phyloP scores from a whole-genome alignment of 2,888 invertebrate species.

The Drosophila kambysellisi region DNA sequence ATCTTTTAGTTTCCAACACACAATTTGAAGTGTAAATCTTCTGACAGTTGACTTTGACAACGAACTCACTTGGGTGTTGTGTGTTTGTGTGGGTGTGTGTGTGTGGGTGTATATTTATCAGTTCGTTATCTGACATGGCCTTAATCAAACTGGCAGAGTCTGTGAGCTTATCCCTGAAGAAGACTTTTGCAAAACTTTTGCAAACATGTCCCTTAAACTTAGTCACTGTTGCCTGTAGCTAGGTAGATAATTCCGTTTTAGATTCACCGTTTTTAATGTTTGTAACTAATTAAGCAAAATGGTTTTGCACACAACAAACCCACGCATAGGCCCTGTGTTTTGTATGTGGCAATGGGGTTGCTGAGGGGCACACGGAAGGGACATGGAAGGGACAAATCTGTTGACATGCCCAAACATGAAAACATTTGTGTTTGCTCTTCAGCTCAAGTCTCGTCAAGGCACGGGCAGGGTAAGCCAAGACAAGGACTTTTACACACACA shows the following conservation, averaged over 20 bases:
- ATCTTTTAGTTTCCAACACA: slow-evolving; percentile 21
- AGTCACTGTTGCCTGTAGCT: slow-evolving; percentile 1
- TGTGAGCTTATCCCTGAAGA: slow-evolving; percentile 3
- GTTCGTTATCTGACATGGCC: slow-evolving; percentile 25
- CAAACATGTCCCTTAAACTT: slow-evolving; percentile 13
- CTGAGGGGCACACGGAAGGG: not conserved
- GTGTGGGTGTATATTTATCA: slow-evolving; percentile 19
- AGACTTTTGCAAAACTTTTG: slow-evolving; percentile 4
- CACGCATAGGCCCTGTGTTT: slow-evolving; percentile 8
- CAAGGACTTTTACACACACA: slow-evolving; percentile 63
- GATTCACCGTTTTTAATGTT: slow-evolving; percentile 55
- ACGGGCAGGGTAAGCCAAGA: slow-evolving; percentile 47
- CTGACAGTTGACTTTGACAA: slow-evolving; percentile 36
- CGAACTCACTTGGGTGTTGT: not conserved
- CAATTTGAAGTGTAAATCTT: slow-evolving; percentile 9
- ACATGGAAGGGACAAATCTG: slow-evolving; percentile 64
- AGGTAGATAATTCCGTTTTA: slow-evolving; percentile 49
- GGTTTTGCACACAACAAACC: slow-evolving; percentile 65
- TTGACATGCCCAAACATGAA: slow-evolving; percentile 81
- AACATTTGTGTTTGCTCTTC: slow-evolving; percentile 81
- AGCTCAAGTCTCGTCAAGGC: slow-evolving; percentile 65
- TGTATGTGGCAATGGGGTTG: not conserved
- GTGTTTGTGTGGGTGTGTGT: not conserved
- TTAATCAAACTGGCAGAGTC: slow-evolving; percentile 32
- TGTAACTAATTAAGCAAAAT: slow-evolving; percentile 81